Conservation (phyloP, 2,888 invertebrate species). For the Drosophila neutralis region DNA sequence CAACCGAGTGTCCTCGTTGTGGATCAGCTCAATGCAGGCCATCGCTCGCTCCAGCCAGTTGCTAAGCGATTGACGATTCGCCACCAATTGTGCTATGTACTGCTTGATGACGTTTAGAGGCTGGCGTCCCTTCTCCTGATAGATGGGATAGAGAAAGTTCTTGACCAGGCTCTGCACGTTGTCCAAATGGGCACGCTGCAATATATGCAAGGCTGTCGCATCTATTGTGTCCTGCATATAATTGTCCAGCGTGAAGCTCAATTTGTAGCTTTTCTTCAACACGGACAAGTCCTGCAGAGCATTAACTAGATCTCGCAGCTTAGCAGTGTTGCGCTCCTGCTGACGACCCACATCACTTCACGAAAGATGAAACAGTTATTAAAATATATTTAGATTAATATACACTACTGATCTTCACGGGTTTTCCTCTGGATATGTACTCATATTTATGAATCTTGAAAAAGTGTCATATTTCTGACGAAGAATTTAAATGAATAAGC, state of each 20-base stretch:
- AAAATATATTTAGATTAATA: not conserved
- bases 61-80: slow-evolving; percentile 77
- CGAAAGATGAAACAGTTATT: not conserved
- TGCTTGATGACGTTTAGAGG: slow-evolving; percentile 80
- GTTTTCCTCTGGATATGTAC: not conserved
- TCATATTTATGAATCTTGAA: not conserved
- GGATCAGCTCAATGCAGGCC: slow-evolving; percentile 80
- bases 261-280: slow-evolving; percentile 82
- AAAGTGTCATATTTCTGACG: not conserved
- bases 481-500: not conserved
- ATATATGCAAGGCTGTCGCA: slow-evolving; percentile 82
- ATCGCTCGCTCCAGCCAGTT: slow-evolving; percentile 83
- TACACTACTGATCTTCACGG: not conserved
- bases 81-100: slow-evolving; percentile 82
- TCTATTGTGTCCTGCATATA: slow-evolving; percentile 83
- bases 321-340: slow-evolving; percentile 81
- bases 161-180: slow-evolving; percentile 82
- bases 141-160: slow-evolving; percentile 84
- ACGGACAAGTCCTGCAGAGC: slow-evolving; percentile 82
- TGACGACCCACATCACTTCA: slow-evolving; percentile 82
- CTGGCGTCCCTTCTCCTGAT: slow-evolving; percentile 81
- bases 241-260: slow-evolving; percentile 83
- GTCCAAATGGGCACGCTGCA: slow-evolving; percentile 83
- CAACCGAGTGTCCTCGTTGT: slow-evolving; percentile 84
- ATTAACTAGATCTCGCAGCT: slow-evolving; percentile 80